A percentile compares a stretch with the other conserved stretches of the same genome.
Conservation (phyloP, 2,888 invertebrate genomes). For the Pyrrhia umbra region DNA sequence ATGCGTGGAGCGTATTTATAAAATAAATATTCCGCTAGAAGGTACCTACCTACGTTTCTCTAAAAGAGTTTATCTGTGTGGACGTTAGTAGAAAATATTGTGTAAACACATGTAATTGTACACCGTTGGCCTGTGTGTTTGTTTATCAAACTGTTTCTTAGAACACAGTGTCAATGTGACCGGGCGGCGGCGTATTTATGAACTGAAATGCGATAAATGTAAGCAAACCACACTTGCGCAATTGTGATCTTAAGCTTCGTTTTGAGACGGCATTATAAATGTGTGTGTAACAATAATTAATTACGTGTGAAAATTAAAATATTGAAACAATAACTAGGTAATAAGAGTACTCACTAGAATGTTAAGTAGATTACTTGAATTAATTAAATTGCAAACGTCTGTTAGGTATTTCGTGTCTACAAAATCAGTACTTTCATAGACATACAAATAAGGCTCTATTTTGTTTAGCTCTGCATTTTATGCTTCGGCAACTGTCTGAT, state of each 20-base stretch:
- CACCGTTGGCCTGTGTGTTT: slow-evolving; percentile 62
- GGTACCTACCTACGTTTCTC: slow-evolving; percentile 24
- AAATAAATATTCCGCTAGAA: slow-evolving; percentile 47
- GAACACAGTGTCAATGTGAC: slow-evolving; percentile 67
- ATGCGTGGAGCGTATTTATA: slow-evolving; percentile 36
- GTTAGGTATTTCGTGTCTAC: too few species aligned
- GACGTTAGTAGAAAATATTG: slow-evolving; percentile 58
- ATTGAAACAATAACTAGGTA: too few species aligned
- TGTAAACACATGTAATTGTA: slow-evolving; percentile 67
- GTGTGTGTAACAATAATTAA: slow-evolving; percentile 37
- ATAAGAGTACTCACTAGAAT: too few species aligned
- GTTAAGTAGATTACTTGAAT: too few species aligned
- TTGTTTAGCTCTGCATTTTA: too few species aligned
- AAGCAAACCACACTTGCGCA: slow-evolving; percentile 62
- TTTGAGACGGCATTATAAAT: slow-evolving; percentile 43
- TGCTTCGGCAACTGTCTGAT: too few species aligned
- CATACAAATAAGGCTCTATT: too few species aligned
- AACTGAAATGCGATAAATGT: slow-evolving; percentile 70
- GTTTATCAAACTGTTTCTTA: slow-evolving; percentile 69
- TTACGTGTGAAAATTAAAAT: neutral
- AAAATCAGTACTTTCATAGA: too few species aligned
- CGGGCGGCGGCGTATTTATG: slow-evolving; percentile 61
- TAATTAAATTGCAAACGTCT: too few species aligned
- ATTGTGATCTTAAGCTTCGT: slow-evolving; percentile 45
- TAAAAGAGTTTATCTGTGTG: slow-evolving; percentile 54